Conservation (phyloP, 2,888 invertebrate species). For the Crossocerus cetratus region DNA sequence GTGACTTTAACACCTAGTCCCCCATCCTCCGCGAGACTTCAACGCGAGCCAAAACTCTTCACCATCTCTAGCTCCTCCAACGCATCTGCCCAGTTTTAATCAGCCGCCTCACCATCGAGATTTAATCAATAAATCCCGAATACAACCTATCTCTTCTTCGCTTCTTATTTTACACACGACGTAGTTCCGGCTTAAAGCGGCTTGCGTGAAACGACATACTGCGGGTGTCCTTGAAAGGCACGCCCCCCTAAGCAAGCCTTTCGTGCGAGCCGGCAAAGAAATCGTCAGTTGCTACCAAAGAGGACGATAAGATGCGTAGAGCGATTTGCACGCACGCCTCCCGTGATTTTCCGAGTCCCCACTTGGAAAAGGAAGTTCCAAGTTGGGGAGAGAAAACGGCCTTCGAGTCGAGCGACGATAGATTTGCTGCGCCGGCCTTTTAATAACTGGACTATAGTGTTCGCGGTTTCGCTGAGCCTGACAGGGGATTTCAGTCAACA, state of each 20-base stretch:
- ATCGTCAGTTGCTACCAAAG: constrained; percentile 9
- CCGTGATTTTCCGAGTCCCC: background rate
- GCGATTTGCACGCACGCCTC: background rate
- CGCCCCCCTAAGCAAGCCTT: background rate
- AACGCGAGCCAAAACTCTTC: constrained; percentile 11
- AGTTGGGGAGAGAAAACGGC: too few relatives aligned
- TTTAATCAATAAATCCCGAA: too few relatives aligned
- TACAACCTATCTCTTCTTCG: too few relatives aligned
- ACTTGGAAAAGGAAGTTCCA: too few relatives aligned
- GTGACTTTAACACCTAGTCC: constrained; percentile 46
- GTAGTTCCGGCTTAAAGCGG: too few relatives aligned
- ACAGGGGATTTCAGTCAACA: background rate
- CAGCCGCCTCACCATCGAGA: too few relatives aligned
- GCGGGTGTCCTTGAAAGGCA: constrained; percentile 24
- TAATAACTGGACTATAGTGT: too few relatives aligned
- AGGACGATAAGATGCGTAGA: constrained; percentile 20
- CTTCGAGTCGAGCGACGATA: too few relatives aligned
- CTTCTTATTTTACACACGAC: too few relatives aligned
- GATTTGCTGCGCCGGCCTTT: too few relatives aligned
- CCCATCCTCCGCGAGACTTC: background rate
- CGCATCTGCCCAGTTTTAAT: too few relatives aligned
- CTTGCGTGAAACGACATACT: constrained; percentile 6
- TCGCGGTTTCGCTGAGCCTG: background rate
- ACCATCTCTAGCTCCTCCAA: too few relatives aligned
- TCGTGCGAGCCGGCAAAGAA: constrained; percentile 16